Evolutionary conservation across 2,888 invertebrate genomes (phyloP), one percentile per base, ranked within the genome.

Genomic region (Machimus rusticus): DNA sequence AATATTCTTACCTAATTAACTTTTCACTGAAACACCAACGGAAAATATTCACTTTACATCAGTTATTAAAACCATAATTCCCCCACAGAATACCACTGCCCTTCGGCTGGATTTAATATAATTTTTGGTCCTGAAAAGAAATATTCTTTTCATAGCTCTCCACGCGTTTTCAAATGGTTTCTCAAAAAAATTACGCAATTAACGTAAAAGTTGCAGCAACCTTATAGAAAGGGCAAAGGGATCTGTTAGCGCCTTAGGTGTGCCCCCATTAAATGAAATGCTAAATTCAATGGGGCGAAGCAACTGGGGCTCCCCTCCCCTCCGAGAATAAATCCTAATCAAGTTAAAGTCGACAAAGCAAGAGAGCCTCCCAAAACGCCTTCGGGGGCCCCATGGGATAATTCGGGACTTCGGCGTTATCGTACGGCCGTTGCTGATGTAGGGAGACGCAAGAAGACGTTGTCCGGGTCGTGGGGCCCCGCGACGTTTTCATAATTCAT

Each of bases 321-420:
- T n/a, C 39, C 19, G 14, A 82, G 37, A 82, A 66, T 82, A 82
- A 82, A 82, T 57, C 57, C 81, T 55, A 55, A 34, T 81, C 66
- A 78, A 23, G 51, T 79, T 79, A 51, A 9, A 79, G 46, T 31
- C 51, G 66, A 28, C 28, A 66, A 66, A 66, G 66, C 51, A 51
- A 51, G n/a, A 51, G 51, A 43, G 39, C 39, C 78, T 28, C 39
- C 46, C 51, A 31, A 19, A 79, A 31, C n/a, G 79, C 79, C 79
- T 51, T 46, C 39, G 19, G 51, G n/a, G 28, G n/a, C 16, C 16
- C 46, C 43, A 12, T 16, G 31, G 23, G 51, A 79, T 39, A 79
- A 79, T 79, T 51, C 23, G 79, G 79, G 46, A 28, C 23, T 79
- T 79, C 14, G 79, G 16, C 23, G 37, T 43, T 43, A 66, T 66